Evolutionary conservation across 2,888 invertebrate species (phyloP).

Genomic region (Stegana nigrithorax): DNA sequence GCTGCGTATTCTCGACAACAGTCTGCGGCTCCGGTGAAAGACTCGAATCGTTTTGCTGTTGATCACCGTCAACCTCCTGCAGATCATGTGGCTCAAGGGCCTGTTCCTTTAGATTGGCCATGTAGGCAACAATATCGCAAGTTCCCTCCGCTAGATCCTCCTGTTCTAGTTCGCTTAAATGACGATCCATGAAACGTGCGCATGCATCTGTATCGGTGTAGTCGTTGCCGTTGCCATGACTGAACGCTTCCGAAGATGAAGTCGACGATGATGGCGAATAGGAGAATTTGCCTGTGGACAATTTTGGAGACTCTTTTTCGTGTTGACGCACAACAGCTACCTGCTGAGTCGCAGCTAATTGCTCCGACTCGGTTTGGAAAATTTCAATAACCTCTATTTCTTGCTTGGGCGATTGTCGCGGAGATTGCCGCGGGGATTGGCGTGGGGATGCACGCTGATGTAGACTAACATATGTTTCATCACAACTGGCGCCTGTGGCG

Average conservation of each 20-base stretch:
- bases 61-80: slow-evolving; percentile 52
- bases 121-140: slow-evolving; percentile 68
- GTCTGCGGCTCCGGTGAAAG: slow-evolving; percentile 67
- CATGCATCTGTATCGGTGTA: slow-evolving; percentile 44
- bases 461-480: slow-evolving; percentile 29
- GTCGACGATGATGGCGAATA: slow-evolving; percentile 27
- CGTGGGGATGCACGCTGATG: slow-evolving; percentile 52
- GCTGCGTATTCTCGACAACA: slow-evolving; percentile 65
- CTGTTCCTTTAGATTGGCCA: slow-evolving; percentile 68
- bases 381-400: slow-evolving; percentile 68
- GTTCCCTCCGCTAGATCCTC: slow-evolving; percentile 65
- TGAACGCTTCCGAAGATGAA: slow-evolving; percentile 30
- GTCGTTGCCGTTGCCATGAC: slow-evolving; percentile 36
- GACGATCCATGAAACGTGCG: slow-evolving; percentile 67
- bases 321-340: slow-evolving; percentile 66
- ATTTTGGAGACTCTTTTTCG: slow-evolving; percentile 48
- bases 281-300: slow-evolving; percentile 23
- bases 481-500: slow-evolving; percentile 21
- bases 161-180: slow-evolving; percentile 67
- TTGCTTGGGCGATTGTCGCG: slow-evolving; percentile 67
- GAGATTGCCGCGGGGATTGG: slow-evolving; percentile 61
- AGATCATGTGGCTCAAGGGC: slow-evolving; percentile 62
- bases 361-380: slow-evolving; percentile 64
- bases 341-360: slow-evolving; percentile 57
- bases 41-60: slow-evolving; percentile 66